A percentile compares a stretch with the other conserved stretches of the same genome.
phyloP scores from a whole-genome alignment of 2,888 invertebrate species.

The Agrochola lychnidis region DNA sequence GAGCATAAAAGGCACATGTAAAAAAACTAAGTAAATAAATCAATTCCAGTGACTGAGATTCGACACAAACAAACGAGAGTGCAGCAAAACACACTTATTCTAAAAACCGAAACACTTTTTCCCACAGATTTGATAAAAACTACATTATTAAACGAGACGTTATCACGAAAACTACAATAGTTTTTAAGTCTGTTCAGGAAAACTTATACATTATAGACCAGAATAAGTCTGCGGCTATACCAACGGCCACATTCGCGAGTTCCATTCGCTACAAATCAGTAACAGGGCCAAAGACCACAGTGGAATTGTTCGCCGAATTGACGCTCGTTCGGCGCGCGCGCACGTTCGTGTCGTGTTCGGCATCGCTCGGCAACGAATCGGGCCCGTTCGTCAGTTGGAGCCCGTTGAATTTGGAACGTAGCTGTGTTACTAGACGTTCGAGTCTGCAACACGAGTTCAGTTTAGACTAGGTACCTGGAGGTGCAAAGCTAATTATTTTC shows the following conservation, averaged over 20 bases:
- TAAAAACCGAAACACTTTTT: conserved; percentile 32
- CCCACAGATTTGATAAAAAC: conserved; percentile 22
- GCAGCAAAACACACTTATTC: conserved; percentile 49
- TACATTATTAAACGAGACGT: conserved; percentile 19
- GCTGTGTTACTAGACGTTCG: conserved; percentile 90
- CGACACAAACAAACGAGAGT: conserved; percentile 45
- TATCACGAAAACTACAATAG: conserved; percentile 50
- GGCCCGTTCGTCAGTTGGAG: conserved; percentile 84
- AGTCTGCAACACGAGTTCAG: conserved; percentile 86
- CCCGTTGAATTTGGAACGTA: conserved; percentile 89
- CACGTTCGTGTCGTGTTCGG: conserved; percentile 81
- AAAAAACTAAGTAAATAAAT: conserved; percentile 23
- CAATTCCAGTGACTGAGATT: conserved; percentile 63
- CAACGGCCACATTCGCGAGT: conserved; percentile 72
- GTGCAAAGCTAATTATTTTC: conserved; percentile 46
- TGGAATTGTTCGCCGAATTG: conserved; percentile 83
- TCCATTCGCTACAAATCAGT: conserved; percentile 90
- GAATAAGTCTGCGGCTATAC: conserved; percentile 78
- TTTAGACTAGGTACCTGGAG: conserved; percentile 69
- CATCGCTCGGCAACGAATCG: conserved; percentile 85
- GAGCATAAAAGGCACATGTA: background rate
- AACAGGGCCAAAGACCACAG: conserved; percentile 91
- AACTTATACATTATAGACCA: conserved; percentile 78
- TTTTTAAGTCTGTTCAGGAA: conserved; percentile 58
- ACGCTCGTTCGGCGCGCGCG: conserved; percentile 81